These are phyloP conservation scores for Diorhabda sublineata DNA, from an alignment of 1,140 invertebrate genomes.

Conservation along the genomic window DNA sequence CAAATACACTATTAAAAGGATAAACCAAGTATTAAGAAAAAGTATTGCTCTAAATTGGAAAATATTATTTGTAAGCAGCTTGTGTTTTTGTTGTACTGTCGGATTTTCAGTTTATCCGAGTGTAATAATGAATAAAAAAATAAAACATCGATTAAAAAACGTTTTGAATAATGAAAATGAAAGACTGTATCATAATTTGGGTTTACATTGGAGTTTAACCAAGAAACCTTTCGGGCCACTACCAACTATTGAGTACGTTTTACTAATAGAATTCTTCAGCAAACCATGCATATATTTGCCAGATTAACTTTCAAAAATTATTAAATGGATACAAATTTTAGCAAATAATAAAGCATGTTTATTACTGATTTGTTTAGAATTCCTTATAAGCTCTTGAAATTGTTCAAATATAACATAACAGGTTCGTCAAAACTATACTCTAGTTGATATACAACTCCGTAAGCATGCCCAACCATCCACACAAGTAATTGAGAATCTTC, in stretches of 20 bases:
- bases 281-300: conserved; percentile 14
- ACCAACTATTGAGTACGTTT: conserved; percentile 25
- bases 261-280: conserved; percentile 23
- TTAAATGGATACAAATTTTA: too few species aligned
- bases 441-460: too few species aligned
- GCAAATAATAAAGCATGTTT: too few species aligned
- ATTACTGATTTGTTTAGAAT: too few species aligned
- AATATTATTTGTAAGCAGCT: conserved; percentile 17
- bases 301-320: not conserved
- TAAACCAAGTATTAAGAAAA: conserved; percentile 19
- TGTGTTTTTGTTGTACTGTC: conserved; percentile 23
- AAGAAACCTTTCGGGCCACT: conserved; percentile 22
- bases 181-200: conserved; percentile 26
- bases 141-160: conserved; percentile 20
- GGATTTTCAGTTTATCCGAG: conserved; percentile 22
- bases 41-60: conserved; percentile 18
- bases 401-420: too few species aligned
- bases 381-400: too few species aligned
- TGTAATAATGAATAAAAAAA: conserved; percentile 22
- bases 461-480: too few species aligned
- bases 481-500: too few species aligned
- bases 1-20: conserved; percentile 24
- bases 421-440: too few species aligned
- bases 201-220: conserved; percentile 22
- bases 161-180: conserved; percentile 24